phyloP scores from a whole-genome alignment of 2,113 vertebrate genomes.

The Cynoglossus semilaevis region DNA sequence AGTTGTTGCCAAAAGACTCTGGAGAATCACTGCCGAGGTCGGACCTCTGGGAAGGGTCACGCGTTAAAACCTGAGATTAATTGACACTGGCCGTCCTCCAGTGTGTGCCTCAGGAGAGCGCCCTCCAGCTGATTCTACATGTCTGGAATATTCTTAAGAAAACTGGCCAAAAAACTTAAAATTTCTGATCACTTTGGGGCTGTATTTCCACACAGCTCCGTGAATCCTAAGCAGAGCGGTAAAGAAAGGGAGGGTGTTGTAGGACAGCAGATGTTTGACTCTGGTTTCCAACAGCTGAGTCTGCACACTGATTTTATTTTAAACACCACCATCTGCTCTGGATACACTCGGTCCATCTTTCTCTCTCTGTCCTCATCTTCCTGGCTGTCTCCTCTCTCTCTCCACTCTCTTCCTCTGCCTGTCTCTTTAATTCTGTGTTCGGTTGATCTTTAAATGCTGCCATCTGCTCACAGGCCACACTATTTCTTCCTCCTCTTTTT shows the following conservation, averaged over 20 bases:
- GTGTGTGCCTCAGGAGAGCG: not conserved
- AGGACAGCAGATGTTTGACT: constrained; percentile 67
- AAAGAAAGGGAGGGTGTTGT: constrained; percentile 15
- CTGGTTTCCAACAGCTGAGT: constrained; percentile 70
- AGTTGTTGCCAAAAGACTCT: not conserved
- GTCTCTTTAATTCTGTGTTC: constrained; percentile 34
- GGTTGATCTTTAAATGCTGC: constrained; percentile 17
- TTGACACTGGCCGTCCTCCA: not conserved
- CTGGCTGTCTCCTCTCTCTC: not conserved
- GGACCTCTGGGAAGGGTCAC: too few species aligned
- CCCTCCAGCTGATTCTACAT: not conserved
- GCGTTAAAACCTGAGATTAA: not conserved
- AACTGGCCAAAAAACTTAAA: constrained; percentile 27
- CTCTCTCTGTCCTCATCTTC: constrained; percentile 23
- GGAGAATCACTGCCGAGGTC: not conserved
- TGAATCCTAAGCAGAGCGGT: constrained; percentile 34
- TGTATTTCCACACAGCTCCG: constrained; percentile 28
- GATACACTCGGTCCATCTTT: constrained; percentile 52
- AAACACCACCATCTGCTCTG: constrained; percentile 65
- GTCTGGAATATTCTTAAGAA: constrained; percentile 9
- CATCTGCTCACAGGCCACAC: constrained; percentile 22
- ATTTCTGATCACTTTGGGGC: constrained; percentile 36
- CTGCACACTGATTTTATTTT: constrained; percentile 69
- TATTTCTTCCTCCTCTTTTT: constrained; percentile 3
- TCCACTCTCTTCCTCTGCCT: constrained; percentile 2